phyloP scores from a whole-genome alignment of 2,888 invertebrate genomes.

The Cancer borealis region DNA sequence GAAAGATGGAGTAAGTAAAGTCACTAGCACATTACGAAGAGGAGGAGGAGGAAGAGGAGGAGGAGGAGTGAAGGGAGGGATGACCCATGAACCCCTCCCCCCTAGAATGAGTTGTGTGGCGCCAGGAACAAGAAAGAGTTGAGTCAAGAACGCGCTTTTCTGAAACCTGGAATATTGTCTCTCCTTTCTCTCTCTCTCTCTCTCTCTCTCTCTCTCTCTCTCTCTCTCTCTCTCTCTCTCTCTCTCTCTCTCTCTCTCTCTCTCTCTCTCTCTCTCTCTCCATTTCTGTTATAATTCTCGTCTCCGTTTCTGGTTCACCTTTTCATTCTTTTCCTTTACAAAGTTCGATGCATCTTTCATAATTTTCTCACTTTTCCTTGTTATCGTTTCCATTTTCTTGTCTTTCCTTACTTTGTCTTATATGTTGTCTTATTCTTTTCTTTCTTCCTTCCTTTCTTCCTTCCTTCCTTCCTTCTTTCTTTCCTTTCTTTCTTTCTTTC shows the following conservation, averaged over 20 bases:
- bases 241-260: too few relatives aligned
- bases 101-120: not conserved
- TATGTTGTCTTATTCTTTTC: not conserved
- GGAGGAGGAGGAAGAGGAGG: not conserved
- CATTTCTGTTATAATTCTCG: not conserved
- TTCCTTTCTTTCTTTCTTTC: too few relatives aligned
- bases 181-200: not conserved
- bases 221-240: too few relatives aligned
- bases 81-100: not conserved
- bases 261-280: not conserved
- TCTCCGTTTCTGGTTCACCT: not conserved
- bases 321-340: not conserved
- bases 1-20: not conserved
- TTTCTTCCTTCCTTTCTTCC: not conserved
- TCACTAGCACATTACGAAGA: not conserved
- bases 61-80: not conserved
- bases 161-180: not conserved
- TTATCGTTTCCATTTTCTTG: not conserved
- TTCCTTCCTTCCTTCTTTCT: not conserved
- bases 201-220: not conserved
- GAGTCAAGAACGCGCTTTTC: not conserved
- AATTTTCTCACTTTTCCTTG: too few relatives aligned
- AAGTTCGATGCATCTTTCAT: not conserved
- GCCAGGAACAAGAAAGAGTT: slow-evolving; percentile 40
- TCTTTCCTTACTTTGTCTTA: not conserved